Conservation (phyloP, 2,113 vertebrate genomes). For the Podilymbus podiceps region DNA sequence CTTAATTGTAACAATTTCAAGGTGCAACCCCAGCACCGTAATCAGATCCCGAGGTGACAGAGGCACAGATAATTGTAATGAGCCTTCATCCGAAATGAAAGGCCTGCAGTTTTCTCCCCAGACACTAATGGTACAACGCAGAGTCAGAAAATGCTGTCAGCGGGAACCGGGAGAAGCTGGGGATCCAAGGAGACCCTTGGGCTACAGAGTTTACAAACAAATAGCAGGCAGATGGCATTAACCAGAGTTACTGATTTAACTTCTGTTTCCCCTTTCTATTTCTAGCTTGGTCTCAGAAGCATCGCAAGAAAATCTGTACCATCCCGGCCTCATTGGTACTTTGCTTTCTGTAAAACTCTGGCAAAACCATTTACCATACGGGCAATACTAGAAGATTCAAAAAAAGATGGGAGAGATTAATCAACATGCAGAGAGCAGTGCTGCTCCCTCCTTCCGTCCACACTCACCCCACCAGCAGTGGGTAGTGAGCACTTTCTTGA, state of each 20-base stretch:
- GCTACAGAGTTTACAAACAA: neutral
- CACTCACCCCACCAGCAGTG: neutral
- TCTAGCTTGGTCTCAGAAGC: neutral
- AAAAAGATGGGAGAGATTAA: neutral
- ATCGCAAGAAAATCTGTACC: neutral
- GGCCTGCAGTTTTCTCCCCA: constrained; percentile 31
- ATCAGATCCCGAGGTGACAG: constrained; percentile 46
- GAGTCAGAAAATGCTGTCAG: constrained; percentile 21
- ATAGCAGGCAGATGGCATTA: neutral
- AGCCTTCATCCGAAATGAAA: constrained; percentile 18
- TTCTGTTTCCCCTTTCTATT: neutral
- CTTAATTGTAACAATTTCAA: constrained; percentile 42
- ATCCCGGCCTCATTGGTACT: neutral
- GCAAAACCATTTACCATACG: neutral
- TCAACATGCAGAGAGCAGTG: neutral
- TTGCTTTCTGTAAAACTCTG: neutral
- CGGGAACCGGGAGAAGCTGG: neutral
- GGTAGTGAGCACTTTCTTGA: neutral
- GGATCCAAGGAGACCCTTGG: neutral
- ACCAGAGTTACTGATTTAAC: neutral
- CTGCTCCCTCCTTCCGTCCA: neutral
- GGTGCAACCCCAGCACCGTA: constrained; percentile 29
- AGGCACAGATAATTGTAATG: constrained; percentile 25
- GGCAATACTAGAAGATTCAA: neutral
- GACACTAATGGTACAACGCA: neutral